Evolutionary conservation across 1,140 invertebrate species (phyloP), one percentile per base, ranked within the genome.

Genomic region (Eueides isabella): DNA sequence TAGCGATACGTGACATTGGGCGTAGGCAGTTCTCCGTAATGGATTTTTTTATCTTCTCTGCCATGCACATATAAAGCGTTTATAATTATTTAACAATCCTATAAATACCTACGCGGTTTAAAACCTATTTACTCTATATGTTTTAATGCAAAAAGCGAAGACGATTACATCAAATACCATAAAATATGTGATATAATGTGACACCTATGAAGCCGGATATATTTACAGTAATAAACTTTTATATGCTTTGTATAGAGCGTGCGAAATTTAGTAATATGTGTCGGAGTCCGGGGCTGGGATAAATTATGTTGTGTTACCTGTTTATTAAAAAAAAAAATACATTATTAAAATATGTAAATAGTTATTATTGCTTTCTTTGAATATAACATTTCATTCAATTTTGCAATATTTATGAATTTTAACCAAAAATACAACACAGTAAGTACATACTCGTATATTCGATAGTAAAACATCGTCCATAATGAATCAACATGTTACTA

Each of bases 141-240:
- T 55, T 23, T 55, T 55, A 55, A 23, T 23, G 23, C 48, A 9
- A 55, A 55, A 48, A 12, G 35, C n/a, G 41, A 48, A 55, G 48
- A 26, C 19, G 48, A 55, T 55, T 55, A 55, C 48, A 26, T 55
- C 23, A 55, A 55, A 73, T 66, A 71, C 75, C 72, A 73, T 81
- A 83, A 78, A 80, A 78, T 81, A 74, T 71, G 64, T 78, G 67
- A 77, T 75, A 83, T 77, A 79, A 78, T 79, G 79, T 78, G 67
- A 74, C 77, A 75, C 48, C 67, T 35, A 62, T 72, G 67, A 71
- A 38, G 38, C 61, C 48, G 77, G 74, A 70, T 70, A 65, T 77
- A 79, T 80, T 79, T 73, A 77, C 76, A 73, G 70, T 68, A 66
- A 72, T 78, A 76, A 80, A 75, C 33, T 79, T 69, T 78, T 65